Evolutionary conservation across 2,888 invertebrate genomes (phyloP).

Genomic region (Dione vanillae): DNA sequence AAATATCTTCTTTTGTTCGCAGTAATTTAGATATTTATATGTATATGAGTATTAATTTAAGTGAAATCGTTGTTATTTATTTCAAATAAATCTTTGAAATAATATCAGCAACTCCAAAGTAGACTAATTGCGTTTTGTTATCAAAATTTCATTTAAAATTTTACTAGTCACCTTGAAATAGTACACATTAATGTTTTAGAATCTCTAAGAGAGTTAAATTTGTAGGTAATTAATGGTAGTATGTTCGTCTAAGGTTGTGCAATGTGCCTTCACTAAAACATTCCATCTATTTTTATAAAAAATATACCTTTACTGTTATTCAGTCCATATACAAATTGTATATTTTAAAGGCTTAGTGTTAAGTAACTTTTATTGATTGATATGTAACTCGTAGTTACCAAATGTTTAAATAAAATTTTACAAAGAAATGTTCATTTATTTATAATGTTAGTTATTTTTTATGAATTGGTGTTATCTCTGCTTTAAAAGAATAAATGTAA

Average conservation of each 20-base stretch:
- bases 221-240: not conserved
- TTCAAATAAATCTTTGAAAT: constrained; percentile 25
- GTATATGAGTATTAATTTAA: constrained; percentile 3
- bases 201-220: constrained; percentile 31
- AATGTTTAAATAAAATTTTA: constrained; percentile 20
- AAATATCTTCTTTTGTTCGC: not conserved
- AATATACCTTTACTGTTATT: constrained; percentile 17
- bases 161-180: constrained; percentile 57
- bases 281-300: constrained; percentile 50
- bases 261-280: constrained; percentile 45
- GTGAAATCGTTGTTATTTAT: constrained; percentile 11
- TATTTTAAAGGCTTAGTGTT: not conserved
- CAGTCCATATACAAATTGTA: constrained; percentile 2
- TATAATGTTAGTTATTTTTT: not conserved
- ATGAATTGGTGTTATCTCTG: not conserved
- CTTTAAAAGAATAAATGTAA: not conserved
- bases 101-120: constrained; percentile 18
- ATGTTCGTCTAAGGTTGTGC: constrained; percentile 53
- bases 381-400: constrained; percentile 17
- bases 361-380: constrained; percentile 18
- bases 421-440: constrained; percentile 8
- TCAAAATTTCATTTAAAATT: constrained; percentile 31
- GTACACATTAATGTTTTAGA: constrained; percentile 12
- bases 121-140: not conserved
- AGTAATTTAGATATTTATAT: constrained; percentile 6